Base-by-base conservation (phyloP, 1,140 invertebrate species). In the Batillaria attramentaria region DNA sequence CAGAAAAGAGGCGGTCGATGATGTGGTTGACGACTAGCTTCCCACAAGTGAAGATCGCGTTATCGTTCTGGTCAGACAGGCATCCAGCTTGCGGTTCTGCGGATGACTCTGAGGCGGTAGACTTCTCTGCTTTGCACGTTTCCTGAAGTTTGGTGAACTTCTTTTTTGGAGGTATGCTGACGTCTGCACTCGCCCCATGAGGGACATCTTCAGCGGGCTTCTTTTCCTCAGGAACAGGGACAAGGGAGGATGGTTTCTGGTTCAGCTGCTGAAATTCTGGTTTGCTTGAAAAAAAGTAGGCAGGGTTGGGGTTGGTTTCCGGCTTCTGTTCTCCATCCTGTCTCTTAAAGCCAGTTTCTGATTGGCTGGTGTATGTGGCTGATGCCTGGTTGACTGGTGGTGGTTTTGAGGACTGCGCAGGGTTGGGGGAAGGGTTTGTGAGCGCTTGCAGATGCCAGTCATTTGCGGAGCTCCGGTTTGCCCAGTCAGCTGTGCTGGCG, bases 1-100 rank as follows among this genome's bases (percentile, higher is more conserved):
- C 79, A 18, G 75, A 68, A 33, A 81, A 84, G 18, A 89, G 84
- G 50, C 87, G 86, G 72, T 90, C 90, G 69, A 91, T 88, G 70
- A 90, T 89, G 72, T 89, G 84, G 79, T 91, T 86, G 69, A 91
- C 90, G 28, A 91, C 86, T 46, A 87, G 74, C 65, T 90, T 89
- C 43, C 89, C 84, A 82, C 88, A 89, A 1, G 84, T 81, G 24
- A 84, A 79, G 50, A 88, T 83, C 35, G 81, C 77, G 72, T 86
- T 84, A 46, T 87, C 84, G 10, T 84, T 84, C 43, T 79, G 77
- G 31, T 75, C 69, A 18, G 62, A 69, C 60, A 74, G 5, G 72
- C 75, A 68, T 54, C 76, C 50, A 62, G 42, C 50, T 20, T 70
- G 41, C 3, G 77, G 42, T 65, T 76, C 28, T 1, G 78, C 28